These are phyloP conservation scores for Abramis brama DNA, from an alignment of 2,113 vertebrate genomes.

Conservation along the genomic window DNA sequence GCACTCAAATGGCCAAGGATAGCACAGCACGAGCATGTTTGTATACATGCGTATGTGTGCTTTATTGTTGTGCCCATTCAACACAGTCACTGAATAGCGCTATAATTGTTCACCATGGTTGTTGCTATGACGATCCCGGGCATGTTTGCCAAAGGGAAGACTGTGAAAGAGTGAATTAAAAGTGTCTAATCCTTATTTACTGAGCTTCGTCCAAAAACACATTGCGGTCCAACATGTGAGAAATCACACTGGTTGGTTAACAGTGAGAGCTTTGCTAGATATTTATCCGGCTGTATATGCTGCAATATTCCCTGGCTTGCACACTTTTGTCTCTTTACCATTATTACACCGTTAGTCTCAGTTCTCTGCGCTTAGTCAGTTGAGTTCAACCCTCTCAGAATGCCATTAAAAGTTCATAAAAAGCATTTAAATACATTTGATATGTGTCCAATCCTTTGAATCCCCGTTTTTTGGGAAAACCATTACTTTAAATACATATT, in stretches of 20 bases:
- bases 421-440: constrained; percentile 27
- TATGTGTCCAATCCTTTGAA: not conserved
- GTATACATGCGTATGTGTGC: not conserved
- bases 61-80: constrained; percentile 46
- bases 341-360: not conserved
- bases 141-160: constrained; percentile 46
- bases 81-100: constrained; percentile 53
- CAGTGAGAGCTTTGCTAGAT: not conserved
- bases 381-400: not conserved
- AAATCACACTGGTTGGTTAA: not conserved
- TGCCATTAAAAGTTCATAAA: constrained; percentile 36
- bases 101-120: constrained; percentile 52
- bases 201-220: not conserved
- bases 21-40: constrained; percentile 3
- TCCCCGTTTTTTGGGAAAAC: not conserved
- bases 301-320: not conserved
- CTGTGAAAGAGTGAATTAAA: constrained; percentile 49
- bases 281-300: not conserved
- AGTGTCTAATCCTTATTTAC: constrained; percentile 28
- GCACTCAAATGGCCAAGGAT: not conserved
- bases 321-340: constrained; percentile 8
- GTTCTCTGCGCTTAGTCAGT: not conserved
- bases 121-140: constrained; percentile 52
- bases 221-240: not conserved
- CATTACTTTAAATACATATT: not conserved